Conservation (phyloP, 2,888 invertebrate species). For the Drosophila leonis region DNA sequence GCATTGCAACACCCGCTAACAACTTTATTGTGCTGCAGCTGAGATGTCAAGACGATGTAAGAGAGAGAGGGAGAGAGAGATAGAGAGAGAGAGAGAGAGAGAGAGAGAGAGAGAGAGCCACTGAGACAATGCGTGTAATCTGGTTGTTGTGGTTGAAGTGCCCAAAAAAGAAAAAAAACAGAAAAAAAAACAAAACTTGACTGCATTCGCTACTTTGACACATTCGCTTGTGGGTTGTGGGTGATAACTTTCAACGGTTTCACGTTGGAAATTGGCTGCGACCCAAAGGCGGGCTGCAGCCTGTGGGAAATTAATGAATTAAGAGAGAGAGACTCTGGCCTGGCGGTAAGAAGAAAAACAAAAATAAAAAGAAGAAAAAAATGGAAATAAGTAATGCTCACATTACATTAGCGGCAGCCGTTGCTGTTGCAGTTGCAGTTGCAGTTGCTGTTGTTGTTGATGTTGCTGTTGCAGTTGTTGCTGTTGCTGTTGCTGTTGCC, state of each 20-base stretch:
- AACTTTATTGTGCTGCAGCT: slow-evolving; percentile 45
- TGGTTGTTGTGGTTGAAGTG: slow-evolving; percentile 38
- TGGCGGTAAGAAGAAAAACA: slow-evolving; percentile 49
- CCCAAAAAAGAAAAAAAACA: slow-evolving; percentile 34
- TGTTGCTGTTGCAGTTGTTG: slow-evolving; percentile 35
- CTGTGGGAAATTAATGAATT: slow-evolving; percentile 81
- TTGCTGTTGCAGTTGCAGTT: slow-evolving; percentile 37
- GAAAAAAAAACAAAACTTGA: slow-evolving; percentile 2
- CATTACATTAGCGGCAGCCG: slow-evolving; percentile 71
- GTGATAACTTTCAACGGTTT: slow-evolving; percentile 82
- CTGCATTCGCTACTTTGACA: slow-evolving; percentile 50
- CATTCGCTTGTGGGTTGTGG: slow-evolving; percentile 45
- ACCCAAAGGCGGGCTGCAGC: slow-evolving; percentile 40
- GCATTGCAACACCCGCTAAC: slow-evolving; percentile 45
- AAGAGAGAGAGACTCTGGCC: slow-evolving; percentile 48
- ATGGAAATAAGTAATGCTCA: slow-evolving; percentile 81
- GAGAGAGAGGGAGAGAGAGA: not conserved
- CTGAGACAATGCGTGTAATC: slow-evolving; percentile 51
- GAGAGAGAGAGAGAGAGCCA: not conserved
- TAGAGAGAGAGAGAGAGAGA: not conserved
- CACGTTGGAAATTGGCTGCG: slow-evolving; percentile 75
- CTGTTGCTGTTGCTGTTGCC: slow-evolving; percentile 45
- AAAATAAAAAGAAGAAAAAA: slow-evolving; percentile 46
- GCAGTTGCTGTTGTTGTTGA: slow-evolving; percentile 8
- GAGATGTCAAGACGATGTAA: not conserved